Evolutionary conservation across 2,797 vertebrate species (phyloP), one percentile per base, ranked within the genome.

Genomic region (Intellagama lesueurii): DNA sequence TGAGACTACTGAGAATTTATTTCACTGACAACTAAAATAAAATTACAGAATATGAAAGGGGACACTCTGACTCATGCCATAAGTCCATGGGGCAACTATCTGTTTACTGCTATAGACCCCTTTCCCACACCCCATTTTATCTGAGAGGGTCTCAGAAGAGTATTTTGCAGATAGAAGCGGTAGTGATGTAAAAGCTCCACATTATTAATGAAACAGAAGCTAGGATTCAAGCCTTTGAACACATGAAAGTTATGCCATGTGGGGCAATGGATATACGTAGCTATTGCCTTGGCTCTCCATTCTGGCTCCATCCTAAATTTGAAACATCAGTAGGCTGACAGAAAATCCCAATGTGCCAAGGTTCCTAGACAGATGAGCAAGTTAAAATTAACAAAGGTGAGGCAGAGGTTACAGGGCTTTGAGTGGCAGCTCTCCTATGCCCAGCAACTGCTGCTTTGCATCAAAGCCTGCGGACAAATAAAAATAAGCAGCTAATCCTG

Each of bases 401-500:
- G 82, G 16, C 12, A 90, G 73, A 92, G 70, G 68, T 91, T 90
- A 78, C 26, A 66, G 7, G 24, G 52, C 28, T 75, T 32, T 81
- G n/a, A 72, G 75, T 40, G 28, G 84, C 86, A 89, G 66, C 2
- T 79, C 81, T 90, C 85, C 49, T 26, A 81, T 0, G 8, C 40
- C 22, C 83, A 89, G 28, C 0, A 0, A 87, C 88, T 89, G 0
- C 17, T 86, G 49, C 86, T 90, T 56, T 83, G 78, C 80, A 68
- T 68, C 91, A 83, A 69, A 88, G 89, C 75, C 91, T 81, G 35
- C 9, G 76, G 68, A 88, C 91, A 93, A 90, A 89, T 90, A 94
- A 87, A 93, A 95, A 93, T 91, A 95, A 94, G 88, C 89, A 93
- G 40, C 78, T 95, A 94, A 96, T 91, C 92, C 91, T 85, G 86